Percentiles rank a stretch among this genome's conserved stretches.
These are phyloP conservation scores for Paraplagusia blochii DNA, from an alignment of 2,113 vertebrate genomes.

Conservation along the genomic window DNA sequence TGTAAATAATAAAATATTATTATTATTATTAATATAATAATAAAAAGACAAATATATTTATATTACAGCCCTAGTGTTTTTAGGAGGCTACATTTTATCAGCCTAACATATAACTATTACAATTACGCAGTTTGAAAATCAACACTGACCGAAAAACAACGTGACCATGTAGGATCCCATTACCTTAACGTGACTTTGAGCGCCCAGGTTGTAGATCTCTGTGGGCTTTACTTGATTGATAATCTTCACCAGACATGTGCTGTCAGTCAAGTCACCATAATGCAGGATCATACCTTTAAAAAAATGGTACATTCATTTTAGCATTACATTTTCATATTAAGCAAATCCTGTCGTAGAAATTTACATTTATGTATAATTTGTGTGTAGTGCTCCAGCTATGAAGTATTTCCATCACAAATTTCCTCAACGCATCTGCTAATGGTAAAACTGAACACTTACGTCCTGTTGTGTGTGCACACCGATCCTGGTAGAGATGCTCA, in stretches of 20 bases:
- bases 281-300: constrained; percentile 94
- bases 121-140: too few species aligned
- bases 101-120: too few species aligned
- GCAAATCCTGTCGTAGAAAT: neutral
- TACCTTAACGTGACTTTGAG: constrained; percentile 98
- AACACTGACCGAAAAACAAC: too few species aligned
- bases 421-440: neutral
- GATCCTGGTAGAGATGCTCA: constrained; percentile 96
- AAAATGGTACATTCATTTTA: too few species aligned
- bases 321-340: neutral
- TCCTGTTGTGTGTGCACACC: constrained; percentile 90
- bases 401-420: too few species aligned
- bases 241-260: constrained; percentile 97
- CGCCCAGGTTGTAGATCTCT: constrained; percentile 97
- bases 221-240: constrained; percentile 93
- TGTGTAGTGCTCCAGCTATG: too few species aligned
- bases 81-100: too few species aligned
- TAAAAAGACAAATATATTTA: too few species aligned
- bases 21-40: too few species aligned
- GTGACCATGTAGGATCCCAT: constrained; percentile 1
- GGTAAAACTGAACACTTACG: constrained; percentile 77
- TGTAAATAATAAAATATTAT: too few species aligned
- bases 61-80: too few species aligned
- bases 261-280: constrained; percentile 97
- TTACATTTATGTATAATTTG: too few species aligned